These are phyloP conservation scores for Glandiceps talaboti DNA, from an alignment of 53 echinoderm and acorn worm species.

Conservation along the genomic window DNA sequence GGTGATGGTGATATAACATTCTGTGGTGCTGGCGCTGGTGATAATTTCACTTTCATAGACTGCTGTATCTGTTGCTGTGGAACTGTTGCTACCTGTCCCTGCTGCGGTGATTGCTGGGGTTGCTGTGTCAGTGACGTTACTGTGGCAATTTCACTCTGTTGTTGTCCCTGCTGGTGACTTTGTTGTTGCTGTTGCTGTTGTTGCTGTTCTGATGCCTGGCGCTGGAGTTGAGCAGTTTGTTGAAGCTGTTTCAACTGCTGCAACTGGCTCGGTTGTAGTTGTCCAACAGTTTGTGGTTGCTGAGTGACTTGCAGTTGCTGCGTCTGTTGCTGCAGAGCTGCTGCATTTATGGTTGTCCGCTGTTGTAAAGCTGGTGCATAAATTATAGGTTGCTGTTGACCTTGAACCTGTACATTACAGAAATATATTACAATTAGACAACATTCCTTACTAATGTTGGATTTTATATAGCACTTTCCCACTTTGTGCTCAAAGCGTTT, in stretches of 20 bases:
- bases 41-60: neutral
- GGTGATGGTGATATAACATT: neutral
- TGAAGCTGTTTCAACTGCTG: slow-evolving; percentile 28
- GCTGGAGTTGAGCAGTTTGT: neutral
- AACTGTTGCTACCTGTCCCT: neutral
- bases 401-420: neutral
- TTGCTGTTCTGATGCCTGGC: neutral
- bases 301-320: slow-evolving; percentile 18
- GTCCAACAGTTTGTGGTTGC: slow-evolving; percentile 8
- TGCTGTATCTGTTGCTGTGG: neutral
- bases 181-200: neutral
- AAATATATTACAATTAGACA: no score
- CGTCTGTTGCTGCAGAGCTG: slow-evolving; percentile 37
- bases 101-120: neutral
- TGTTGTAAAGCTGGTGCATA: neutral
- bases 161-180: neutral
- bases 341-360: neutral
- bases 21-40: neutral
- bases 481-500: no score
- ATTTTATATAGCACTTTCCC: no score
- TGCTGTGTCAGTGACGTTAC: neutral
- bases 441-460: no score
- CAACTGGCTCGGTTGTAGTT: neutral
- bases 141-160: neutral
- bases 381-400: neutral